phyloP scores from a whole-genome alignment of 2,888 invertebrate genomes.

The Phanerotoma sp. region DNA sequence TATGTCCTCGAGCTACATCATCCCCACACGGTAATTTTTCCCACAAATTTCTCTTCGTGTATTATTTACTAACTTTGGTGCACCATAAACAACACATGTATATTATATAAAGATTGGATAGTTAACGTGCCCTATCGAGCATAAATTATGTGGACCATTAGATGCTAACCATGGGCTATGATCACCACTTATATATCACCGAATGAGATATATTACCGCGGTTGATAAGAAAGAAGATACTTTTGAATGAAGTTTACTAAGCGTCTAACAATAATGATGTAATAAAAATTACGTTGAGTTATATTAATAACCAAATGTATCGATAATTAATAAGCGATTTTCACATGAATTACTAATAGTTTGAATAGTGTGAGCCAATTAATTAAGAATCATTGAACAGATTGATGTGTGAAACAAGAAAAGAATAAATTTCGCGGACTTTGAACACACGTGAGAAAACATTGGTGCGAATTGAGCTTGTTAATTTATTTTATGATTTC shows the following conservation, averaged over 20 bases:
- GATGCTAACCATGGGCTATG: constrained; percentile 45
- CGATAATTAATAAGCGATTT: background rate
- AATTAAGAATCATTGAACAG: constrained; percentile 5
- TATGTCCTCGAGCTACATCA: no score
- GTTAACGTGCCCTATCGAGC: constrained; percentile 42
- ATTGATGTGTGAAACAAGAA: background rate
- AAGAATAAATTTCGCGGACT: constrained; percentile 2
- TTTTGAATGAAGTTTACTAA: background rate
- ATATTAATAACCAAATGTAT: no score
- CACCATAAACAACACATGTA: background rate
- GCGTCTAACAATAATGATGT: no score
- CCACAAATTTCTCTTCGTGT: no score
- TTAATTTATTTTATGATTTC: constrained; percentile 20
- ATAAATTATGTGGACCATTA: constrained; percentile 53
- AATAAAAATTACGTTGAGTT: no score
- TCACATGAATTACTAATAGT: background rate
- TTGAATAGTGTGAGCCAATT: background rate
- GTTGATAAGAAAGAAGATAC: background rate
- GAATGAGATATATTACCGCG: constrained; percentile 15
- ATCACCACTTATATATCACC: constrained; percentile 43
- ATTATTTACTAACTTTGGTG: background rate
- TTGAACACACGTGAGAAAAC: background rate
- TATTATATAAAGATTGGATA: constrained; percentile 29
- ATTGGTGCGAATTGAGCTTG: constrained; percentile 9
- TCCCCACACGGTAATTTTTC: no score